Base-by-base conservation (phyloP, 2,113 vertebrate genomes). In the Elanoides forficatus region DNA sequence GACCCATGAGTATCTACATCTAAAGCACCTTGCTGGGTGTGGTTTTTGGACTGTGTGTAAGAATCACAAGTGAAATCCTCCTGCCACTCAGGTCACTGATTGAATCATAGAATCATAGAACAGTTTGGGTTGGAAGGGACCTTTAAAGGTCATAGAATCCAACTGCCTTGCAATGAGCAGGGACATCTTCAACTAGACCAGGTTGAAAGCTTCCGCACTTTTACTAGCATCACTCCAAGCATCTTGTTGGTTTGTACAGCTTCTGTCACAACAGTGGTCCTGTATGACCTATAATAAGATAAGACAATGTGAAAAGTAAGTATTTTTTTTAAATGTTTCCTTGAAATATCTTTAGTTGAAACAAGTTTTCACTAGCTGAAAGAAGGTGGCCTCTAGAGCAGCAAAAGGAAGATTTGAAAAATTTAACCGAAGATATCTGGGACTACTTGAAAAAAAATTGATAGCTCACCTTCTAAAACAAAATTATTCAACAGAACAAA, bases 111-210 rank as follows among this genome's bases (percentile, higher is more conserved):
- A 79, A 9, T 43, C n/a, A 43, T 2, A 32, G 20, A 50, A 60
- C 3, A 40, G 26, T 62, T 72, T 36, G 8, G 9, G 8, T 43
- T 55, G 20, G n/a, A 66, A 71, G 4, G 6, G 10, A 10, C 2
- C 7, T 52, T 32, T 45, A 52, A 71, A 72, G 52, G 8, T 10
- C 18, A 15, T 50, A 9, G 32, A 29, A 8, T n/a, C 27, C 20
- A 60, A 17, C 2, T 0, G 2, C 2, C 4, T 10, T 48, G 16
- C 10, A 50, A 38, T n/a, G 48, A 14, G 2, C 21, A 47, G 26
- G 6, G 8, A 10, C 7, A 27, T 1, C 2, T 52, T 58, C 21
- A n/a, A 23, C 10, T 34, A 29, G 15, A 34, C 25, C 20, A 36
- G 9, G 6, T 6, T 62, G 52, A 79, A 92, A 65, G 7, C 13